A percentile compares a stretch with the other conserved stretches of the same genome.
Evolutionary conservation across 1,140 invertebrate species (phyloP).

Genomic region (Wasmannia auropunctata): DNA sequence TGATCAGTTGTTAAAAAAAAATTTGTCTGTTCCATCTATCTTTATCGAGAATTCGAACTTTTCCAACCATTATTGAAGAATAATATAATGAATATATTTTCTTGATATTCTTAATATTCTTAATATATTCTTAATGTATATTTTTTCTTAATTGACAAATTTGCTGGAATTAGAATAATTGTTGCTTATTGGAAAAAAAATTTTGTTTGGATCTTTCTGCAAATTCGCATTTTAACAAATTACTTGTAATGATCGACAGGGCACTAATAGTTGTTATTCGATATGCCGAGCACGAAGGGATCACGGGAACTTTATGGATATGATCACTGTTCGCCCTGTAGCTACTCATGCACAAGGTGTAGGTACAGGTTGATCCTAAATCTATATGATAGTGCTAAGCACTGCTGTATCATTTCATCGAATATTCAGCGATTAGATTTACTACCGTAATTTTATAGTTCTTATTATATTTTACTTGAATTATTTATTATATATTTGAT

Average conservation of each 20-base stretch:
- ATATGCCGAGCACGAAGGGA: conserved; percentile 68
- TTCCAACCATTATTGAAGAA: neutral
- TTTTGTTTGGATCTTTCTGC: neutral
- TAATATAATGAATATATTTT: neutral
- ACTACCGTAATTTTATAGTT: neutral
- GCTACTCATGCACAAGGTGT: conserved; percentile 46
- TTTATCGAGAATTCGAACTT: neutral
- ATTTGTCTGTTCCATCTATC: too few relatives aligned
- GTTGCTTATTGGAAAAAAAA: neutral
- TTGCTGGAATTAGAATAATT: neutral
- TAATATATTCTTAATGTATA: too few relatives aligned
- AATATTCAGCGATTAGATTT: neutral
- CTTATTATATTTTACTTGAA: neutral
- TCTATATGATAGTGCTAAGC: neutral
- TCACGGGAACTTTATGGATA: conserved; percentile 66
- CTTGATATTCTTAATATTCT: neutral
- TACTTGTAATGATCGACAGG: conserved; percentile 55
- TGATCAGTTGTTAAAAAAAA: neutral
- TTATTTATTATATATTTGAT: neutral
- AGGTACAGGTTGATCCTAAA: conserved; percentile 40
- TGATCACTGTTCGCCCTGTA: conserved; percentile 63
- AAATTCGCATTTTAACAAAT: conserved; percentile 39
- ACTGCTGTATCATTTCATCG: neutral
- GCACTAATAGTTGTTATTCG: conserved; percentile 67
- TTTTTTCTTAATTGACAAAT: neutral